A percentile compares a stretch with the other conserved stretches of the same genome.
These are phyloP conservation scores for Phengaris arion DNA, from an alignment of 2,888 invertebrate species.

Conservation along the genomic window DNA sequence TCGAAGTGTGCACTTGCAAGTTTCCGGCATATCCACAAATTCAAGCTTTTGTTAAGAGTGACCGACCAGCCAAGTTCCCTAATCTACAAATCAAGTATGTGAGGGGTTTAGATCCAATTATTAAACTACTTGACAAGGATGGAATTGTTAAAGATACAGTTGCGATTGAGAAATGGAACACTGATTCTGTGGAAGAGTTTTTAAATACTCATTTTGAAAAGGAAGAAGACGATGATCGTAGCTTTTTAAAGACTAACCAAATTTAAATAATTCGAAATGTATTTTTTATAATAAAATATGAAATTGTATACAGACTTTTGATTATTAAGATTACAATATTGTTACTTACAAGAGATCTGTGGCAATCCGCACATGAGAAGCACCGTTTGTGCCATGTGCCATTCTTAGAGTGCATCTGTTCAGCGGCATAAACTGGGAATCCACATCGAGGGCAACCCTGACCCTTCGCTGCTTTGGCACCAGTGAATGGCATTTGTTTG, in stretches of 20 bases:
- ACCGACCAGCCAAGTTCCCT: conserved; percentile 92
- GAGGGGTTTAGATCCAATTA: conserved; percentile 95
- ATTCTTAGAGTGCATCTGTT: conserved; percentile 97
- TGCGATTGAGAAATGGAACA: conserved; percentile 99
- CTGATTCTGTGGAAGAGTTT: conserved; percentile 98
- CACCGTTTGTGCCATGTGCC: conserved; percentile 95
- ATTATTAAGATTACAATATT: not conserved
- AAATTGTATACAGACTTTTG: not conserved
- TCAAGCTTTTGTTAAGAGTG: conserved; percentile 98
- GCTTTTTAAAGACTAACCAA: conserved; percentile 81
- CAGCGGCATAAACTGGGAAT: conserved; percentile 95
- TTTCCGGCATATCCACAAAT: conserved; percentile 99
- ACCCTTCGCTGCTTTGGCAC: conserved; percentile 86
- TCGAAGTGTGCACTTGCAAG: conserved; percentile 99
- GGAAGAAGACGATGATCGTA: conserved; percentile 75
- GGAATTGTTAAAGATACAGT: conserved; percentile 92
- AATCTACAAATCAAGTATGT: conserved; percentile 96
- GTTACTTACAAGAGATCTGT: conserved; percentile 84
- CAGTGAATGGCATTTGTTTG: conserved; percentile 86
- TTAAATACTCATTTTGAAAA: conserved; percentile 90
- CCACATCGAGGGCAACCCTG: conserved; percentile 93
- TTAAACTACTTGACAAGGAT: conserved; percentile 91
- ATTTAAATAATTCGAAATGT: conserved; percentile 53
- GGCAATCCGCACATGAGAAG: conserved; percentile 94
- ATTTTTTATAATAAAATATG: conserved; percentile 25